These are phyloP conservation scores for Dicrostonyx torquatus DNA, from an alignment of 2,797 vertebrate species.

Conservation along the genomic window DNA sequence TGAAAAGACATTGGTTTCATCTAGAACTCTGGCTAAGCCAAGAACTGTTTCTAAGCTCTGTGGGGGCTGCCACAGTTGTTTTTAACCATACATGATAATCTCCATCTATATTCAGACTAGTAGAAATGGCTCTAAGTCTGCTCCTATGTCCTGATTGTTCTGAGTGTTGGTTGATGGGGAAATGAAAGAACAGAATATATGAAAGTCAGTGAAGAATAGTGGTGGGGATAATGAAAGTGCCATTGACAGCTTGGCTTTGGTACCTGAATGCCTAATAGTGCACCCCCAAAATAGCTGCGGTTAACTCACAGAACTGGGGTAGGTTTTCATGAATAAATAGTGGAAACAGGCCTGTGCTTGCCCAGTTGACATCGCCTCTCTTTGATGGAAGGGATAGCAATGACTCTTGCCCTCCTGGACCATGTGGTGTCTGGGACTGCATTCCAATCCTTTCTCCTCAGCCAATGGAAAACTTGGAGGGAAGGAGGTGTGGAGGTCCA, in stretches of 20 bases:
- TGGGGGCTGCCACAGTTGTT: constrained; percentile 19
- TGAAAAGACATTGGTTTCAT: constrained; percentile 31
- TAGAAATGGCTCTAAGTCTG: constrained; percentile 12
- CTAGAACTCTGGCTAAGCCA: constrained; percentile 7
- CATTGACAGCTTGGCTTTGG: constrained; percentile 19
- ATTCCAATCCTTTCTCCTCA: constrained; percentile 2
- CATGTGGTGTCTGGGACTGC: background rate
- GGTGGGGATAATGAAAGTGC: background rate
- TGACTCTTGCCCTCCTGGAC: background rate
- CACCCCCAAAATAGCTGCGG: constrained; percentile 51
- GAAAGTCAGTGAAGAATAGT: background rate
- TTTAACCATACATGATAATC: constrained; percentile 41
- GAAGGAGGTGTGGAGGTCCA: constrained; percentile 46
- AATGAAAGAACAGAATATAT: constrained; percentile 32
- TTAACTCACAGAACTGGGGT: constrained; percentile 19
- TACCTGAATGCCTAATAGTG: background rate
- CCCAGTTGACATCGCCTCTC: constrained; percentile 1
- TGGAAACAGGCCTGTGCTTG: background rate
- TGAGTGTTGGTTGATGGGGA: background rate
- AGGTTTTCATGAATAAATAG: constrained; percentile 57
- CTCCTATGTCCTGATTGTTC: constrained; percentile 4
- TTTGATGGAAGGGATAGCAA: constrained; percentile 39
- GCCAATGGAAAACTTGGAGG: constrained; percentile 39
- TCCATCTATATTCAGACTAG: constrained; percentile 32
- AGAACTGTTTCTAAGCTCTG: constrained; percentile 24